phyloP scores from a whole-genome alignment of 2,888 invertebrate species.

The Sthenelais limicola region DNA sequence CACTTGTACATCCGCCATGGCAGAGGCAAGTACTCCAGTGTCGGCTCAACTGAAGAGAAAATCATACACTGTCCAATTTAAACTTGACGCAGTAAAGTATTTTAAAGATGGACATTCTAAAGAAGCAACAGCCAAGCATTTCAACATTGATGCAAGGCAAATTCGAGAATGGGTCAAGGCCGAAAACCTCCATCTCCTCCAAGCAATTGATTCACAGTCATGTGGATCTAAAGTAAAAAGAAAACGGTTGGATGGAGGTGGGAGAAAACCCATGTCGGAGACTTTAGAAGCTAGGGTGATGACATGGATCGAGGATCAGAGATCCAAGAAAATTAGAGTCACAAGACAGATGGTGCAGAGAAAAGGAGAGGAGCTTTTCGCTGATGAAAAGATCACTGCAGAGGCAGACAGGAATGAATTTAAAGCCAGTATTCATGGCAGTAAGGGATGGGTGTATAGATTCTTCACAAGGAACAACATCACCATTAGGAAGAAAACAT shows the following conservation, averaged over 20 bases:
- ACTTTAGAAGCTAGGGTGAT: not conserved
- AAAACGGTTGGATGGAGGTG: not conserved
- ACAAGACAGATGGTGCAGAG: not conserved
- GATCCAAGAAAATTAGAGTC: not conserved
- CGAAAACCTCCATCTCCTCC: not conserved
- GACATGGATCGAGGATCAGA: not conserved
- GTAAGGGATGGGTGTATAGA: constrained; percentile 4
- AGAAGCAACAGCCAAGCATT: not conserved
- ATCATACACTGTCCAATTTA: not conserved
- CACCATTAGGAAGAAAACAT: not conserved
- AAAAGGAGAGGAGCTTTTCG: not conserved
- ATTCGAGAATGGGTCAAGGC: constrained; percentile 5
- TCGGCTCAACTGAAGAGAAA: no score
- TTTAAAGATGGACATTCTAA: not conserved
- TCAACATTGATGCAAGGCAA: not conserved
- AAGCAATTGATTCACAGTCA: not conserved
- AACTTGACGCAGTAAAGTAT: not conserved
- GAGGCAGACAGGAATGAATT: constrained; percentile 4
- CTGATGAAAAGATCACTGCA: not conserved
- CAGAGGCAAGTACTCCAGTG: no score
- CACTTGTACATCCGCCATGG: no score
- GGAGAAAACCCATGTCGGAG: constrained; percentile 19
- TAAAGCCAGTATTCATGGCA: no score
- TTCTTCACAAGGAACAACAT: constrained; percentile 18
- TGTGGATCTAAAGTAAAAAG: not conserved